Evolutionary conservation across 2,113 vertebrate species (phyloP), one percentile per base, ranked within the genome.

Genomic region (Callopanchax toddi): DNA sequence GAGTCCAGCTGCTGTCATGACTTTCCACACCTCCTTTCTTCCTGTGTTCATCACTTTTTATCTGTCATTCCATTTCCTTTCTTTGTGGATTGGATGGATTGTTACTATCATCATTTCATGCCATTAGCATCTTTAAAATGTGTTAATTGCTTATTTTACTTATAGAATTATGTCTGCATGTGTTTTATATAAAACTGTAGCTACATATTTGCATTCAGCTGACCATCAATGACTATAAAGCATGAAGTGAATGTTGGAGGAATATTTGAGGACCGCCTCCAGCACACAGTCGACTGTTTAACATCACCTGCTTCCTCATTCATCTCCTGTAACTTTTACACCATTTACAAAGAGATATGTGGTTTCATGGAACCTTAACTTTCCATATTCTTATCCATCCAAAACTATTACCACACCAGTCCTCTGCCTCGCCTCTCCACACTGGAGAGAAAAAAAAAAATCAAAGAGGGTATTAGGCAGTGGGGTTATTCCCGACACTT

Each of bases 381-480:
- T 64, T 56, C 21, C 66, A 64, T 43, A 62, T 76, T 78, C 69
- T 65, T 71, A 67, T 86, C 73, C 79, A 54, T 69, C 74, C 81
- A 58, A 11, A 82, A 76, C 74, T 81, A 74, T 71, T 76, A 76
- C 74, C 81, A 63, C 74, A 57, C 67, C 83, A 81, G 81, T 78
- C 64, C 74, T 85, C 79, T 45, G 74, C 86, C 82, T 84, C 62
- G 77, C 74, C 82, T 83, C 85, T 85, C 86, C 85, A 74, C 77
- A 74, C 60, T 66, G 37, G 66, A 79, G 72, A 73, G 69, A 82
- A 81, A 78, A 87, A 32, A 91, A 91, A 89, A 91, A 94, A 96
- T 96, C 94, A 96, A 96, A 96, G 92, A 90, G 90, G 94, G 92
- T 94, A 95, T 96, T 94, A 95, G 93, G 92, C 93, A 92, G 92